These are phyloP conservation scores for human DNA, from an alignment of 2,113 vertebrate genomes.

Conservation along the genomic window DNA sequence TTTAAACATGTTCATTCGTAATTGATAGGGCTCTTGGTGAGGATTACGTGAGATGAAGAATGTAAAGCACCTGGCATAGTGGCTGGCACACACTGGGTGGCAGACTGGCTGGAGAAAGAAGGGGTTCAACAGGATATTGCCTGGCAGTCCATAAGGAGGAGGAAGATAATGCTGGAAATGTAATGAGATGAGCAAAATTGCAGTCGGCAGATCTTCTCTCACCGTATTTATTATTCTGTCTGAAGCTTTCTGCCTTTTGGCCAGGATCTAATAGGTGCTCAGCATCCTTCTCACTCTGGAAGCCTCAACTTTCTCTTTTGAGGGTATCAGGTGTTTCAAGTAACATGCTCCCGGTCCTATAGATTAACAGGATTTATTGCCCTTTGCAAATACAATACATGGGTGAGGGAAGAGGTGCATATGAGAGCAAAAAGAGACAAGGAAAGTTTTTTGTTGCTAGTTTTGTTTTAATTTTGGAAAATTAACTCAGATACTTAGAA, in stretches of 20 bases:
- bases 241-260: neutral
- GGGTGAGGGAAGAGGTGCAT: neutral
- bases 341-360: neutral
- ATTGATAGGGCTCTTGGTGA: neutral
- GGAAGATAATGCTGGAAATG: neutral
- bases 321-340: neutral
- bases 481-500: neutral
- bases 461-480: slow-evolving; percentile 40
- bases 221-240: neutral
- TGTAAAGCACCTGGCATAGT: neutral
- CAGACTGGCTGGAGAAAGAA: neutral
- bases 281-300: neutral
- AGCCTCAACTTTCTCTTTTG: neutral
- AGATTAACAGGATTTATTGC: neutral
- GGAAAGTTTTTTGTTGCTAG: neutral
- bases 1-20: neutral
- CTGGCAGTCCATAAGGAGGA: neutral
- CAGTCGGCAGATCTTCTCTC: neutral
- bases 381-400: neutral
- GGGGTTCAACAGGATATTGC: too few relatives aligned
- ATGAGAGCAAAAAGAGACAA: too few relatives aligned
- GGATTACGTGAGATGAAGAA: neutral
- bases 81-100: neutral
- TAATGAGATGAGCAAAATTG: neutral
- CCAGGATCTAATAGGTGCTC: neutral